Conservation (phyloP, 2,888 invertebrate species). For the Thecophora atra region DNA sequence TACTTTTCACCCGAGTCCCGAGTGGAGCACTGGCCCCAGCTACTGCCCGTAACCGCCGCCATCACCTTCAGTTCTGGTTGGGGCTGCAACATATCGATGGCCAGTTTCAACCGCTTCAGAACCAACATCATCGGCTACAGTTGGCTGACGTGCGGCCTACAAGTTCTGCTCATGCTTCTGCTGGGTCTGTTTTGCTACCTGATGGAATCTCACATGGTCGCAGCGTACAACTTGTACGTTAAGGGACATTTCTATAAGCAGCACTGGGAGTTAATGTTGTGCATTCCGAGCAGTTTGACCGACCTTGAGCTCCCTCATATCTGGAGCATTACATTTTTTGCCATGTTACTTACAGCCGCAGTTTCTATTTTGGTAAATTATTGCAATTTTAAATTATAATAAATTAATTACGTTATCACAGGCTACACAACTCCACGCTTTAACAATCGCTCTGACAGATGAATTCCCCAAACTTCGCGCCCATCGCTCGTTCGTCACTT, state of each 20-base stretch:
- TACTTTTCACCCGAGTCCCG: constrained; percentile 40
- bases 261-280: constrained; percentile 52
- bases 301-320: constrained; percentile 70
- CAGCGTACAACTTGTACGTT: not conserved
- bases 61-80: constrained; percentile 87
- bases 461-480: constrained; percentile 56
- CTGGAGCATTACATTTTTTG: constrained; percentile 80
- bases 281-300: constrained; percentile 53
- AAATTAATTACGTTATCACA: constrained; percentile 37
- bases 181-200: constrained; percentile 74
- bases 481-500: constrained; percentile 47
- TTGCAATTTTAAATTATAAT: no score
- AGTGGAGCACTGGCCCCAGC: constrained; percentile 22
- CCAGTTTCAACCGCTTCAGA: constrained; percentile 81
- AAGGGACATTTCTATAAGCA: constrained; percentile 3
- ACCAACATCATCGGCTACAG: constrained; percentile 71
- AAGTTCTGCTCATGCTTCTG: constrained; percentile 56
- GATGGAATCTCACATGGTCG: constrained; percentile 70
- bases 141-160: constrained; percentile 54
- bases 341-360: constrained; percentile 79
- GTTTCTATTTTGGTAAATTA: constrained; percentile 78
- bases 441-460: constrained; percentile 57
- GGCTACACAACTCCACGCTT: constrained; percentile 55
- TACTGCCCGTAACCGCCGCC: constrained; percentile 61
- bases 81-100: constrained; percentile 83